Evolutionary conservation across 2,113 vertebrate genomes (phyloP), one percentile per base, ranked within the genome.

Genomic region (Chionomys nivalis): DNA sequence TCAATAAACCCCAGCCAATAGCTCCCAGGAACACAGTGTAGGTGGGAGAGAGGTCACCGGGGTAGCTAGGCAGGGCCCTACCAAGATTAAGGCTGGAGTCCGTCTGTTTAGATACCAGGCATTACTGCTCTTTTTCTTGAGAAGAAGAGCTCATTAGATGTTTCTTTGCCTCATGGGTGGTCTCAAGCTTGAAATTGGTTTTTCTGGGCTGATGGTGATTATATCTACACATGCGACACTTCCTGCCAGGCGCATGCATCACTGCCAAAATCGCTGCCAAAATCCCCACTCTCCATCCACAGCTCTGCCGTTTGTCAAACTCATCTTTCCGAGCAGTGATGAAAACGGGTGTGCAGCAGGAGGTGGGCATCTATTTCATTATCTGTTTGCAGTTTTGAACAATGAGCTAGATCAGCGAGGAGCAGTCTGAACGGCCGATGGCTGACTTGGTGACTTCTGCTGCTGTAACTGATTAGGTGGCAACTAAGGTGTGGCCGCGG

Each of bases 151-250:
- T 96, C 86, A 49, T 94, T 92, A 90, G 86, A 52, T 49, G 76
- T 93, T 93, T 89, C 44, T 87, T 77, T 88, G 76, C 52, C 58
- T 94, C 85, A 86, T 90, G 86, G 81, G 68, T 78, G 44, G 13
- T 75, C 36, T n/a, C 90, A 79, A 90, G 36, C 76, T 91, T 94
- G 89, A 96, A 95, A 95, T 92, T 91, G 75, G 88, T 94, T 94
- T 94, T 94, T 91, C 52, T 86, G 31, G 58, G 39, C 28, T 95
- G 94, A 93, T 83, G 68, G 26, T 66, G 92, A 72, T 95, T 81
- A 93, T n/a, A 19, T 36, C n/a, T 63, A 8, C 52, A 82, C 70
- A 47, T 61, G n/a, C 61, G 79, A 58, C 19, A 88, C 28, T 17
- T 36, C 42, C 36, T 81, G 47, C 52, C 86, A 73, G 76, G 73